Evolutionary conservation across 64 coral and sea anemone genomes (phyloP), one percentile per base, ranked within the genome.

Genomic region (Dendrophyllia cribrosa): DNA sequence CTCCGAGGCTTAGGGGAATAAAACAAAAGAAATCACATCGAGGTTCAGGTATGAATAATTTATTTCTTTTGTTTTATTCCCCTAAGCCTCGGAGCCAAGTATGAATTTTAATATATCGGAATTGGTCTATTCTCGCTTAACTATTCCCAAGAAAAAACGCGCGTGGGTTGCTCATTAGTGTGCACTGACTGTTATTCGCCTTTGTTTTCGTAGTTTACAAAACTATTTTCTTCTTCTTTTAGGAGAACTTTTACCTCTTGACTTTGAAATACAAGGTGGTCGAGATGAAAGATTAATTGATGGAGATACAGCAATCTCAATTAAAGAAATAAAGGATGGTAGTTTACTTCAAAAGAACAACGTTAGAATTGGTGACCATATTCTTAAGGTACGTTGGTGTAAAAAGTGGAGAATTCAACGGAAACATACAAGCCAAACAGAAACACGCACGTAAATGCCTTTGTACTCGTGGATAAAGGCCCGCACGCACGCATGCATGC

Each of bases 191-290:
- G 52, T 34, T 34, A 34, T 34, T 34, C 34, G 34, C 34, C 34
- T 34, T 34, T 34, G 34, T 34, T 34, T 34, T 34, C 2, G 34
- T 34, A 34, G 34, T 34, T 34, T 1, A 34, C 34, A 34, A 34
- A 34, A 78, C 8, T 79, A 59, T 25, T 58, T 60, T 46, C 11
- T 60, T 82, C 14, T 22, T 34, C n/a, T 23, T 34, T 34, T 15
- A 92, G 90, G 90, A 23, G 51, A 74, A 23, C 53, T 92, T 50
- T 56, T 70, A 1, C 78, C 80, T 34, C 50, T 64, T 92, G 79
- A 82, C n/a, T 92, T 92, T 63, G 68, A 61, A 20, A 25, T 92
- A 22, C 59, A 44, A 15, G 90, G 80, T 75, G 90, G 90, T 66
- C 90, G 70, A 25, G 59, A 92, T 77, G 82, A 92, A 17, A 26